Evolutionary conservation across 2,888 invertebrate species (phyloP).

Genomic region (Zootermopsis nevadensis): DNA sequence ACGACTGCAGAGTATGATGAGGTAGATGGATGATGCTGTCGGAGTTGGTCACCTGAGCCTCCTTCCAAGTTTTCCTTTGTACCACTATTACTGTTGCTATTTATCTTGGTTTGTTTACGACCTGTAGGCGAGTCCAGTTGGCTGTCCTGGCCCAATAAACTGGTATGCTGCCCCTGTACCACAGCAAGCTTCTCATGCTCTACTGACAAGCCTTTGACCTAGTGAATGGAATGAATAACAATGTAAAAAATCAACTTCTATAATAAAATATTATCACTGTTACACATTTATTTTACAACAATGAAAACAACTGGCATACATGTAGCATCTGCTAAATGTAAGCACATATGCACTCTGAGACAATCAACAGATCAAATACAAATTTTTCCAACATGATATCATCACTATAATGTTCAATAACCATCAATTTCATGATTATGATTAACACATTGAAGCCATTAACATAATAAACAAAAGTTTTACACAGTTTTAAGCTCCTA

Average conservation of each 20-base stretch:
- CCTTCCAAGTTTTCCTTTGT: constrained; percentile 56
- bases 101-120: constrained; percentile 52
- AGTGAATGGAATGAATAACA: constrained; percentile 41
- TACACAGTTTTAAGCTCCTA: constrained; percentile 58
- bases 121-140: constrained; percentile 62
- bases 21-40: constrained; percentile 56
- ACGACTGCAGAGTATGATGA: constrained; percentile 64
- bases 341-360: no score
- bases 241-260: no score
- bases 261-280: no score
- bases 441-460: no score
- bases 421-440: no score
- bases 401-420: no score
- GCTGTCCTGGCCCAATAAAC: constrained; percentile 59
- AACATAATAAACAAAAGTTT: background rate
- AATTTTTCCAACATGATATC: no score
- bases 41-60: constrained; percentile 47
- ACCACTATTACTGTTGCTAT: constrained; percentile 54
- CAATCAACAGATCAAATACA: no score
- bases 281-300: no score
- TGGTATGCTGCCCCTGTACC: constrained; percentile 65
- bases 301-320: no score
- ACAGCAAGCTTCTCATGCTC: constrained; percentile 77
- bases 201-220: constrained; percentile 83
- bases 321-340: no score